Percentiles rank a stretch among this genome's conserved stretches.
Conservation (phyloP, 23 tunicate species). For the Aplidium turbinatum region DNA sequence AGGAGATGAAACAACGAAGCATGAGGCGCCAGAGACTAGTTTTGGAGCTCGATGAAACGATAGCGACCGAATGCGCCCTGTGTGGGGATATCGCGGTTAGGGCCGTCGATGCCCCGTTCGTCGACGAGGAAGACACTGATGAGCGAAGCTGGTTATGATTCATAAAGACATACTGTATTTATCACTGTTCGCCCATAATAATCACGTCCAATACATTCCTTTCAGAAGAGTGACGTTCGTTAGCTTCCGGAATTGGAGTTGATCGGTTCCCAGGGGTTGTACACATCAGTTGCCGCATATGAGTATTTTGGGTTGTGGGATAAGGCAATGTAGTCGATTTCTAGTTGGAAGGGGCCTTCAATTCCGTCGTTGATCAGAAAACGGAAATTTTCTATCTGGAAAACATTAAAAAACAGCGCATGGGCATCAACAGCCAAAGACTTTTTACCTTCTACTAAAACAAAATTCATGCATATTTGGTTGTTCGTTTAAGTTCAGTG, state of each 20-base stretch:
- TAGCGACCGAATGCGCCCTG: constrained; percentile 73
- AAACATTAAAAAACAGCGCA: too few species aligned
- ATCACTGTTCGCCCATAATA: too few species aligned
- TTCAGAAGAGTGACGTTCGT: too few species aligned
- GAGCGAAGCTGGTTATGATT: not conserved
- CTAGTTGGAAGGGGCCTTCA: constrained; percentile 97
- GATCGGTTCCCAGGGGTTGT: constrained; percentile 64
- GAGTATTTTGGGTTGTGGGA: constrained; percentile 12
- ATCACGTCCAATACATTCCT: too few species aligned
- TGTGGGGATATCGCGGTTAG: constrained; percentile 83
- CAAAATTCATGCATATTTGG: too few species aligned
- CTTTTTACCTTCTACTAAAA: too few species aligned
- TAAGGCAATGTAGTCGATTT: constrained; percentile 86
- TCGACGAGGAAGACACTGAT: not conserved
- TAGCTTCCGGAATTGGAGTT: constrained; percentile 25
- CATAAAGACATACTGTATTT: too few species aligned
- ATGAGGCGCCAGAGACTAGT: constrained; percentile 38
- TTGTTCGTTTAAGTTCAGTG: too few species aligned
- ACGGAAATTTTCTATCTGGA: constrained; percentile 66
- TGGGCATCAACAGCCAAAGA: too few species aligned
- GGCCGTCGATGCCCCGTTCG: constrained; percentile 59
- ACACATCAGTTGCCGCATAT: not conserved
- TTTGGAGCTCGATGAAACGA: constrained; percentile 56
- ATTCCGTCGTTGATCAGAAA: constrained; percentile 79
- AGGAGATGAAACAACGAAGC: constrained; percentile 20